Percentiles rank a stretch among this genome's conserved stretches.
Evolutionary conservation across 2,888 invertebrate species (phyloP).

Genomic region (Sinotaia quadrata): DNA sequence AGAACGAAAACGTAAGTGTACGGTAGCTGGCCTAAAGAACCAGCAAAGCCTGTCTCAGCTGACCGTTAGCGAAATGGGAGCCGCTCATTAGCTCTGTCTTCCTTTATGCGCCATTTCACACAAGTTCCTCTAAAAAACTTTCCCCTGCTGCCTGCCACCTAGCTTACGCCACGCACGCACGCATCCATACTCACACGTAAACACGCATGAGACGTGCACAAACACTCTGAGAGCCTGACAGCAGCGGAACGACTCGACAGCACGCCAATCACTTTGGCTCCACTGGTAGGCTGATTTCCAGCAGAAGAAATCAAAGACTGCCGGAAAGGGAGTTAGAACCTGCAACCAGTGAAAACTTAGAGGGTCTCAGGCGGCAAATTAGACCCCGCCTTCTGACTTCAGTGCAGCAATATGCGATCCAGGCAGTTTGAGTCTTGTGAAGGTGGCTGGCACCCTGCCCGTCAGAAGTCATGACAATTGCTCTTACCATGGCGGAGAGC

Average conservation of each 20-base stretch:
- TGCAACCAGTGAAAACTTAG: not conserved
- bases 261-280: not conserved
- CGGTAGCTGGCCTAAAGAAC: too few species aligned
- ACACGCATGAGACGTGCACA: not conserved
- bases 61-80: conserved; percentile 29
- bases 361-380: not conserved
- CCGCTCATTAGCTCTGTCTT: conserved; percentile 26
- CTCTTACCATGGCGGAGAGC: too few species aligned
- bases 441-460: conserved; percentile 10
- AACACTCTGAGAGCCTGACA: not conserved
- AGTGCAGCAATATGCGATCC: too few species aligned
- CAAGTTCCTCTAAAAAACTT: conserved; percentile 1
- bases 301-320: not conserved
- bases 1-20: too few species aligned
- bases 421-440: not conserved
- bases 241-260: not conserved
- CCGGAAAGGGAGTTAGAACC: not conserved
- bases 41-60: conserved; percentile 16
- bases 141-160: not conserved
- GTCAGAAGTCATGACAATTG: too few species aligned
- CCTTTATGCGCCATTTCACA: conserved; percentile 27
- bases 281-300: not conserved
- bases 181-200: too few species aligned
- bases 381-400: not conserved
- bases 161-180: too few species aligned